Conservation (phyloP, 1,140 invertebrate species). For the Aplysia californica region DNA sequence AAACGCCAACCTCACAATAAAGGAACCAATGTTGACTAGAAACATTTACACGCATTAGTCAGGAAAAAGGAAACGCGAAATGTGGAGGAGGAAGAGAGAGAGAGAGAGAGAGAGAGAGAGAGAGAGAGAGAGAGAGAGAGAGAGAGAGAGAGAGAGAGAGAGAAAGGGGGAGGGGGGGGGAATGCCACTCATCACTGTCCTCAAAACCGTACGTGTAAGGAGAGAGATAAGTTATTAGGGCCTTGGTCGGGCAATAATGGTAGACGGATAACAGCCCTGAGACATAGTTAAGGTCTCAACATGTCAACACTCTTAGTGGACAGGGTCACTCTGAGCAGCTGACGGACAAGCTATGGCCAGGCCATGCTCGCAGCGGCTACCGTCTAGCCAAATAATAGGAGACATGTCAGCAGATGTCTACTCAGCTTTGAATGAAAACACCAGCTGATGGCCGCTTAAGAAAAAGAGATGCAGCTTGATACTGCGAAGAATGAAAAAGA, state of each 20-base stretch:
- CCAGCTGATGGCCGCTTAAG: too few relatives aligned
- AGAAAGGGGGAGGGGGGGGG: constrained; percentile 1
- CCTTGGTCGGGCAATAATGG: not conserved
- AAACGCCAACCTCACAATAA: not conserved
- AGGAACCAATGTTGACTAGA: too few relatives aligned
- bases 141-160: constrained; percentile 15
- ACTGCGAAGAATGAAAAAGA: too few relatives aligned
- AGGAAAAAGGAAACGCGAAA: not conserved
- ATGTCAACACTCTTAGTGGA: not conserved
- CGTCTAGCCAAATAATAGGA: too few relatives aligned
- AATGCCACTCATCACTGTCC: too few relatives aligned
- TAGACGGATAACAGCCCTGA: not conserved
- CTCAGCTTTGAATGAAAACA: too few relatives aligned
- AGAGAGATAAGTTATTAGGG: too few relatives aligned
- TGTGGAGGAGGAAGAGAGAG: not conserved
- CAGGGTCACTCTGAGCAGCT: not conserved
- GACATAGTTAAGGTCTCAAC: not conserved
- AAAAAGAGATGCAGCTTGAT: too few relatives aligned
- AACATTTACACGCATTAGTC: too few relatives aligned
- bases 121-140: not conserved
- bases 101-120: constrained; percentile 13
- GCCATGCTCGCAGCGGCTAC: too few relatives aligned
- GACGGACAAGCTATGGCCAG: not conserved
- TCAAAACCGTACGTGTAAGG: too few relatives aligned
- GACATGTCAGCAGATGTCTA: too few relatives aligned